Percentiles rank a stretch among this genome's conserved stretches.
phyloP scores from a whole-genome alignment of 2,797 vertebrate species.

The Onychomys torridus region DNA sequence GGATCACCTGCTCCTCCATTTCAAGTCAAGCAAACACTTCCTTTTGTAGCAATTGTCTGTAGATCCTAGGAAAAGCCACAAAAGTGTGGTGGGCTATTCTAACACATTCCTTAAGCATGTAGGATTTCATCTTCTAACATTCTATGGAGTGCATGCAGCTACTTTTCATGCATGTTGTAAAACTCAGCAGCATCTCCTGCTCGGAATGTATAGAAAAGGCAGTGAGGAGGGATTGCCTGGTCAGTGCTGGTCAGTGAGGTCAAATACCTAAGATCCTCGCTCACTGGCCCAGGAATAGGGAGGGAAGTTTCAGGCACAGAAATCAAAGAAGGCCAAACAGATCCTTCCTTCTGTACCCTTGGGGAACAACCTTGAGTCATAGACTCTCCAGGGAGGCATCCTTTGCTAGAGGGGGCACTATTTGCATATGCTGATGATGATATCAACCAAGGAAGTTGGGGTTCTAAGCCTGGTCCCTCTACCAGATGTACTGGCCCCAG shows the following conservation, averaged over 20 bases:
- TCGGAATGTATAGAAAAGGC: background rate
- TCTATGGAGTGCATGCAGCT: background rate
- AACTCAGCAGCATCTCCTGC: background rate
- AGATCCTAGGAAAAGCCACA: conserved; percentile 22
- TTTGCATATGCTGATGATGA: background rate
- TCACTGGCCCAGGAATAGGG: background rate
- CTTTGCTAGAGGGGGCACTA: background rate
- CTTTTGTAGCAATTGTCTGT: background rate
- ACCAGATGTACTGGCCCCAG: background rate
- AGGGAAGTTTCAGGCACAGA: background rate
- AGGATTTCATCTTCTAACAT: background rate
- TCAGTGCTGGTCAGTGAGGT: background rate
- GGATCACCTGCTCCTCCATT: conserved; percentile 43
- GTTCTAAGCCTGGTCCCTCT: background rate
- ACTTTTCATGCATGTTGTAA: background rate
- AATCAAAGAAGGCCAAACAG: background rate
- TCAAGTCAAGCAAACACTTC: conserved; percentile 57
- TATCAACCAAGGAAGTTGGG: background rate
- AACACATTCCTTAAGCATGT: background rate
- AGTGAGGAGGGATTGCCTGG: background rate
- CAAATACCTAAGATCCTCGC: background rate
- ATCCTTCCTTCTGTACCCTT: background rate
- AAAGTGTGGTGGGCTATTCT: background rate
- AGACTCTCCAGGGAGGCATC: background rate
- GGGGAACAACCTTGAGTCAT: background rate